Evolutionary conservation across 2,888 invertebrate species (phyloP).

Genomic region (Liopterus haemorrhoidalis): DNA sequence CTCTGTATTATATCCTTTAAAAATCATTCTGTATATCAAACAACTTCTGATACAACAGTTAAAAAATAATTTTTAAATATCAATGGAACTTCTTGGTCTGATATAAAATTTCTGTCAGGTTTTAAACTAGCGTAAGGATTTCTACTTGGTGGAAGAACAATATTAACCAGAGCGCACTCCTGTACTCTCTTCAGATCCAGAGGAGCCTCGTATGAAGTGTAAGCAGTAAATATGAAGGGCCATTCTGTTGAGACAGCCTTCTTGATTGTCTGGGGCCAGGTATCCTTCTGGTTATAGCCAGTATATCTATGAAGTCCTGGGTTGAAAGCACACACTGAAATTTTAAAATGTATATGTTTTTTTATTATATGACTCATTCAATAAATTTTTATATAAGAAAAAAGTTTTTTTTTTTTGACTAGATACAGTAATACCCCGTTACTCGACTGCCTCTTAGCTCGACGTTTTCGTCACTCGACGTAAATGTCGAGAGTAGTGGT

Average conservation of each 20-base stretch:
- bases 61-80: slow-evolving; percentile 67
- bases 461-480: too few species aligned
- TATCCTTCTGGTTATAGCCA: slow-evolving; percentile 56
- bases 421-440: slow-evolving; percentile 7
- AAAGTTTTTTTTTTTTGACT: slow-evolving; percentile 8
- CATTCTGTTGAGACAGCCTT: slow-evolving; percentile 51
- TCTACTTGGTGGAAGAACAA: slow-evolving; percentile 51
- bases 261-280: slow-evolving; percentile 61
- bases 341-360: slow-evolving; percentile 11
- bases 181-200: slow-evolving; percentile 56
- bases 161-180: slow-evolving; percentile 48
- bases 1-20: too few species aligned
- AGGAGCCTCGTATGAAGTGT: slow-evolving; percentile 61
- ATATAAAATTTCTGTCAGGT: slow-evolving; percentile 69
- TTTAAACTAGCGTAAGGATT: slow-evolving; percentile 64
- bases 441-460: too few species aligned
- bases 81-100: slow-evolving; percentile 63
- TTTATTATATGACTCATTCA: background rate
- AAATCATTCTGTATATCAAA: too few species aligned
- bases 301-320: slow-evolving; percentile 64
- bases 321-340: slow-evolving; percentile 65
- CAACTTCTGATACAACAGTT: slow-evolving; percentile 44
- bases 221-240: slow-evolving; percentile 61
- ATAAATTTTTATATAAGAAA: slow-evolving; percentile 7
- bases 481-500: too few species aligned